Evolutionary conservation across 2,797 vertebrate species (phyloP), one percentile per base, ranked within the genome.

Genomic region (Petrocephalus sullivani): DNA sequence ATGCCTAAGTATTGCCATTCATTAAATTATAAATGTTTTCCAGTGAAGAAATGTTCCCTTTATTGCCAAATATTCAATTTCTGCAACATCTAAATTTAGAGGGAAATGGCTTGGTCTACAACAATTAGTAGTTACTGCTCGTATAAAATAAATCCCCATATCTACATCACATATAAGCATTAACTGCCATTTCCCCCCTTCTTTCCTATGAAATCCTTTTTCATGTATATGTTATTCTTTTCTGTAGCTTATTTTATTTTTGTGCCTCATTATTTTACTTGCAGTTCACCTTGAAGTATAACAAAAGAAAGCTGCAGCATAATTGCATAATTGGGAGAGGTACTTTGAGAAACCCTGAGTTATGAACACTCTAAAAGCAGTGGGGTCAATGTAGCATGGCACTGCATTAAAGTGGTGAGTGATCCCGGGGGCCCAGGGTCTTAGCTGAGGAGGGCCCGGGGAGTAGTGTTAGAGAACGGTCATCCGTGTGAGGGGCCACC

Each of bases 91-190:
- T 89, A 88, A 88, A 89, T 87, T 88, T 46, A 89, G 89, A 91
- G 51, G 28, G 88, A 93, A 92, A 93, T 91, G 10, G 90, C 89
- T 92, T 87, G 61, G 81, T 87, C 58, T 90, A 89, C 41, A 89
- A 46, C 87, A 60, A 88, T 90, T 89, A 89, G 89, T 90, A 92
- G 92, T 93, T 91, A 92, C 91, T 91, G 58, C 87, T 89, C 90
- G 90, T 60, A 46, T 88, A 87, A 89, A 90, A 89, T 82, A 90
- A 92, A 93, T 90, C 88, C 90, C 87, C 67, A 83, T 91, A 91
- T 89, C 90, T 87, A 93, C 93, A 94, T 93, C 88, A 92, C 85
- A 87, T 88, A 88, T 58, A 88, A 0, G 12, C 56, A 87, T 89
- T 89, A 86, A 90, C 90, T 91, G 89, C 91, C 90, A 90, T 28